phyloP scores from a whole-genome alignment of 2,113 vertebrate genomes.

The Oxyruncus cristatus region DNA sequence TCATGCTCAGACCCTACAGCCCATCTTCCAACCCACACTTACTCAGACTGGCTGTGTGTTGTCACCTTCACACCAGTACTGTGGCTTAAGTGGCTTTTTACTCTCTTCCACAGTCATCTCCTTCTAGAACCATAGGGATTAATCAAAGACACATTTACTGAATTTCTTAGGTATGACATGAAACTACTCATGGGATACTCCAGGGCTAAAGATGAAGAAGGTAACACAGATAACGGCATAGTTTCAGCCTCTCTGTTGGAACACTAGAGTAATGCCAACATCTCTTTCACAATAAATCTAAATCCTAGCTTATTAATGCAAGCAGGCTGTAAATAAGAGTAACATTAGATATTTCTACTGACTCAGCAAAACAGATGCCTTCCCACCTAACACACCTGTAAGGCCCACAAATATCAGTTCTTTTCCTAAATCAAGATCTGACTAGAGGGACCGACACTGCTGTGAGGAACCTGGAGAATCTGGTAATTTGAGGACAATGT shows the following conservation, averaged over 20 bases:
- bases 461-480: neutral
- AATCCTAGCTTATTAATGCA: neutral
- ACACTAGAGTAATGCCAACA: neutral
- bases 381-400: neutral
- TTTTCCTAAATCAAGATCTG: neutral
- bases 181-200: neutral
- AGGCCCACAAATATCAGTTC: neutral
- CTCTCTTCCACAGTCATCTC: neutral
- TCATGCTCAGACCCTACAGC: neutral
- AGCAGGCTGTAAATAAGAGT: neutral
- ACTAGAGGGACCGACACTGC: neutral
- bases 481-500: neutral
- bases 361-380: neutral
- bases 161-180: neutral
- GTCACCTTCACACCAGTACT: neutral
- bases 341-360: neutral
- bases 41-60: neutral
- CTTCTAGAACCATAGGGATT: neutral
- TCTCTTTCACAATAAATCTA: neutral
- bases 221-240: neutral
- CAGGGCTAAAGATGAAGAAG: neutral
- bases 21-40: neutral
- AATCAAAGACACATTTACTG: neutral
- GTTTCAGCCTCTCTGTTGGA: neutral
- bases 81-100: neutral